Evolutionary conservation across 2,888 invertebrate genomes (phyloP).

Genomic region (Erebia aethiops): DNA sequence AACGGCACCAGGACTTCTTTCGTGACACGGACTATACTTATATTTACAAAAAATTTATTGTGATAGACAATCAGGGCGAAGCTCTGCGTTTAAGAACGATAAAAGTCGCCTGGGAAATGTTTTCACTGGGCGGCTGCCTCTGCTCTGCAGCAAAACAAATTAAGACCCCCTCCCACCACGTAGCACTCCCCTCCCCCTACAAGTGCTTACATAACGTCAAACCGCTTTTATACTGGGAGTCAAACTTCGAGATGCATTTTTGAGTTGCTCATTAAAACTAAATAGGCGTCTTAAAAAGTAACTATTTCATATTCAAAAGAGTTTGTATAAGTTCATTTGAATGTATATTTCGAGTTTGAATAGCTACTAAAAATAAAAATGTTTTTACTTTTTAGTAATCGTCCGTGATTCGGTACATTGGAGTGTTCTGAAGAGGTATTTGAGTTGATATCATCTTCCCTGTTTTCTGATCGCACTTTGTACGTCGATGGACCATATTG

Average conservation of each 20-base stretch:
- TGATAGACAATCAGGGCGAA: neutral
- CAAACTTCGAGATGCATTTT: constrained; percentile 29
- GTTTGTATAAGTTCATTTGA: constrained; percentile 15
- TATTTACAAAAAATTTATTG: neutral
- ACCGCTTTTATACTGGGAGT: constrained; percentile 30
- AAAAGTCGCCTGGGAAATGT: constrained; percentile 35
- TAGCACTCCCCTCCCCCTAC: constrained; percentile 22
- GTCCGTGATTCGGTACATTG: neutral
- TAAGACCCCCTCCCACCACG: constrained; percentile 23
- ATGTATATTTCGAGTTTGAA: constrained; percentile 15
- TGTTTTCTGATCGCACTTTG: too few species aligned
- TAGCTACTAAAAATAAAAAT: neutral
- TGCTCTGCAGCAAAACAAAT: constrained; percentile 37
- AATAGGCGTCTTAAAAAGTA: constrained; percentile 26
- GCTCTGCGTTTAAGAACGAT: constrained; percentile 28
- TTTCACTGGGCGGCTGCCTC: constrained; percentile 26
- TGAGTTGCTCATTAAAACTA: constrained; percentile 36
- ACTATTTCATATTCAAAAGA: constrained; percentile 24
- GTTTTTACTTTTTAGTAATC: constrained; percentile 4
- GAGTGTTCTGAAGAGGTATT: too few species aligned
- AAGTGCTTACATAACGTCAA: constrained; percentile 35
- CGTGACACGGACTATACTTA: too few species aligned
- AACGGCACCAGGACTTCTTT: too few species aligned
- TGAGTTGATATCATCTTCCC: too few species aligned
- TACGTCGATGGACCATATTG: too few species aligned